Evolutionary conservation across 2,113 vertebrate genomes (phyloP), one percentile per base, ranked within the genome.

Genomic region (Pterocles orientalis): DNA sequence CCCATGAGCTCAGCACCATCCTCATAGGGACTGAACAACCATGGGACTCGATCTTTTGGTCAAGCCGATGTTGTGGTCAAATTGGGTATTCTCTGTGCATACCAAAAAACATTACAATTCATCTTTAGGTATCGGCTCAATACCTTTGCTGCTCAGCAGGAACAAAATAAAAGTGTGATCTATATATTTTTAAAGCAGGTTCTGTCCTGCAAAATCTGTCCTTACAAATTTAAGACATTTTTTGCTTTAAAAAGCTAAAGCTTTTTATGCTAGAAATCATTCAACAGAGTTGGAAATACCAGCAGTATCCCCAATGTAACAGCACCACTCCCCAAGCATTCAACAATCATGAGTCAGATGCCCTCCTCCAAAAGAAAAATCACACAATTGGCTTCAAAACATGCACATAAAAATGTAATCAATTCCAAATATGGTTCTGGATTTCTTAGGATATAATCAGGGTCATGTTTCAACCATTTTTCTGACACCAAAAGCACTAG

Each of bases 271-370:
- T 45, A 75, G 61, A 92, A 93, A 78, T 92, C 29, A 75, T 56
- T 88, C 39, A 47, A 58, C 11, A 39, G 66, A 83, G 25, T 62
- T 88, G 90, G 84, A 92, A 93, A 92, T 9, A 71, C 36, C 51
- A 45, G 51, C 2, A 12, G 68, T 78, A 86, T 92, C 82, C 76
- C 90, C 88, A 66, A 0, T 64, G 43, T 34, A 93, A 90, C 3
- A 93, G 60, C 69, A 93, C 85, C 85, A 92, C 93, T 95, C 92
- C 94, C 68, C 92, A 94, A 75, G 72, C 92, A 90, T 96, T 97
- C 76, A 96, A 71, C 94, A 88, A 94, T 83, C 88, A 92, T 93
- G 92, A 97, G 92, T 97, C 93, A 97, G 82, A 94, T 75, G 64
- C 56, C 85, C 76, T 79, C 33, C 60, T 90, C 75, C 56, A 75